Evolutionary conservation across 2,888 invertebrate species (phyloP).

Genomic region (Aspidapion aeneum): DNA sequence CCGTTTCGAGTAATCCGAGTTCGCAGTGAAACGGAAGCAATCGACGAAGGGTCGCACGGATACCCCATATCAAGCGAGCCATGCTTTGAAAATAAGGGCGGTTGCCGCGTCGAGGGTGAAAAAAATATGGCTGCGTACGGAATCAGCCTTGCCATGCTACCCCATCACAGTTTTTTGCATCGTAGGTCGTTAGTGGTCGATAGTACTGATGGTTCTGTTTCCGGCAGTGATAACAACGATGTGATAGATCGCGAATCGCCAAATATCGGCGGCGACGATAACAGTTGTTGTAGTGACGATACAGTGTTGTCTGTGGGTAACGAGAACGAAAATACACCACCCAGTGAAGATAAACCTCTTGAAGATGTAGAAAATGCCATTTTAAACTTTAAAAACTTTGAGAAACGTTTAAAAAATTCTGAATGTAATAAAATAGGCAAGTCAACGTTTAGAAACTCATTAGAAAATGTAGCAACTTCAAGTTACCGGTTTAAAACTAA

Average conservation of each 20-base stretch:
- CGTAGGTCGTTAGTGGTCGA: slow-evolving; percentile 36
- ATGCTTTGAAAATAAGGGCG: neutral
- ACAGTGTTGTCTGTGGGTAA: slow-evolving; percentile 81
- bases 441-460: no score
- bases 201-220: slow-evolving; percentile 42
- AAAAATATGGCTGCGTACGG: slow-evolving; percentile 38
- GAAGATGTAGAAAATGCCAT: neutral
- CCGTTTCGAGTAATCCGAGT: no score
- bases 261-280: slow-evolving; percentile 50
- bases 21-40: no score
- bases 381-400: slow-evolving; percentile 50
- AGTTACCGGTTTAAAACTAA: no score
- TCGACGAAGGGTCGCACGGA: no score
- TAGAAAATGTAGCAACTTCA: no score
- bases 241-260: slow-evolving; percentile 42
- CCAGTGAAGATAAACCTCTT: neutral
- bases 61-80: no score
- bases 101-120: neutral
- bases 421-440: no score
- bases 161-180: slow-evolving; percentile 35
- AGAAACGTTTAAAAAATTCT: slow-evolving; percentile 65
- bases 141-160: slow-evolving; percentile 36
- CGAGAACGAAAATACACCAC: slow-evolving; percentile 54
- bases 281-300: slow-evolving; percentile 71
- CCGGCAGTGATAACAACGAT: slow-evolving; percentile 43